Percentiles rank a stretch among this genome's conserved stretches.
These are phyloP conservation scores for Danio albolineatus DNA, from an alignment of 2,797 vertebrate genomes.

Conservation along the genomic window DNA sequence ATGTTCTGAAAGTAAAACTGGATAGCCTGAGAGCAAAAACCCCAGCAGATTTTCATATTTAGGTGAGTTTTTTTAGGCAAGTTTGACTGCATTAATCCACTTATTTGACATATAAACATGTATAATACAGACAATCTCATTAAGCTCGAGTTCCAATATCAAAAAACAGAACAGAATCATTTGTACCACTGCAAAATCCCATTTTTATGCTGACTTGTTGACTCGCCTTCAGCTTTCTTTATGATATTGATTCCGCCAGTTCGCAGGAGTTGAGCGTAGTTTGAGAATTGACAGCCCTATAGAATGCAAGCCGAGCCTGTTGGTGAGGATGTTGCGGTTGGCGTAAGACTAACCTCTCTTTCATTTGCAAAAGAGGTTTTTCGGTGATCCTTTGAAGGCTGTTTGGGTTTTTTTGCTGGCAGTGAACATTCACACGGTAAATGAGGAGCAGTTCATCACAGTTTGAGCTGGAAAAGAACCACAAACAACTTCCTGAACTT, in stretches of 20 bases:
- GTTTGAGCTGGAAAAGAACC: background rate
- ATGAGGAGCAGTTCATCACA: constrained; percentile 1
- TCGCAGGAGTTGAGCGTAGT: constrained; percentile 20
- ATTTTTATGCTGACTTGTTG: background rate
- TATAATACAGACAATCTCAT: background rate
- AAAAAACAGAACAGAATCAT: background rate
- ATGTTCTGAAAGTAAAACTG: too few relatives aligned
- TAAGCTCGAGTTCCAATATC: constrained; percentile 1
- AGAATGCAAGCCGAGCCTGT: constrained; percentile 11
- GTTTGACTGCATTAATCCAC: background rate
- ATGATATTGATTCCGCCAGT: background rate
- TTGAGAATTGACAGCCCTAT: background rate
- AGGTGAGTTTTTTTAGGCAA: background rate
- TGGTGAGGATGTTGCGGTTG: constrained; percentile 68
- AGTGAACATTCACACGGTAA: constrained; percentile 29
- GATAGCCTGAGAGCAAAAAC: too few relatives aligned
- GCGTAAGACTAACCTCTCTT: constrained; percentile 75
- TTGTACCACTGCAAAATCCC: constrained; percentile 4
- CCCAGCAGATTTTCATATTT: too few relatives aligned
- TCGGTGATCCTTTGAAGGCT: constrained; percentile 68
- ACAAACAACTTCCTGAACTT: constrained; percentile 1
- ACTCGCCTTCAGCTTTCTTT: background rate
- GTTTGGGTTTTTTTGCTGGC: constrained; percentile 58
- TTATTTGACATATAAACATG: background rate
- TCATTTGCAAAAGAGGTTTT: constrained; percentile 62